phyloP scores from a whole-genome alignment of 2,888 invertebrate genomes.

The Mythimna loreyi region DNA sequence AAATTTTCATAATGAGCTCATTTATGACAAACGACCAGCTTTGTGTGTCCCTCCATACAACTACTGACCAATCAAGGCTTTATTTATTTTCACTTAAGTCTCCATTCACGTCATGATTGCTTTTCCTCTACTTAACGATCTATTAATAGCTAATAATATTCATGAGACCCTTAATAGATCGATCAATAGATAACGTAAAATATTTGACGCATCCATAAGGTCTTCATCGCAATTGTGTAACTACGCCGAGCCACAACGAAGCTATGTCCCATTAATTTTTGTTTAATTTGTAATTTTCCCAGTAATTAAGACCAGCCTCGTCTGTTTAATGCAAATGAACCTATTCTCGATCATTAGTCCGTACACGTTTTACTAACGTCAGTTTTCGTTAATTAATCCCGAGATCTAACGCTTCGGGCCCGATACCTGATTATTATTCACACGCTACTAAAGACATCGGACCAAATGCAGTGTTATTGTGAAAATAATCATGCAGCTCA shows the following conservation, averaged over 20 bases:
- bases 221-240: constrained; percentile 71
- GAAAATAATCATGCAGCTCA: constrained; percentile 50
- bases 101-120: constrained; percentile 49
- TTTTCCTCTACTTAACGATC: constrained; percentile 54
- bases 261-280: constrained; percentile 79
- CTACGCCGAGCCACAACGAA: constrained; percentile 61
- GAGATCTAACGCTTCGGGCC: constrained; percentile 78
- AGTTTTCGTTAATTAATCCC: constrained; percentile 89
- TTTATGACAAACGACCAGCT: background rate
- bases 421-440: constrained; percentile 79
- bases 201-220: constrained; percentile 58
- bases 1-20: background rate
- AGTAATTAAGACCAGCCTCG: constrained; percentile 87
- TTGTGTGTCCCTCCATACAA: constrained; percentile 9
- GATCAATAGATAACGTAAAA: constrained; percentile 67
- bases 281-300: constrained; percentile 89
- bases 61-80: constrained; percentile 32
- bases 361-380: constrained; percentile 87
- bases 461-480: constrained; percentile 58
- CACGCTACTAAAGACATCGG: constrained; percentile 69
- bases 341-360: constrained; percentile 89
- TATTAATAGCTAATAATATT: constrained; percentile 64
- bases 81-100: constrained; percentile 59
- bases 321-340: constrained; percentile 90
- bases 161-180: constrained; percentile 66